Evolutionary conservation across 30 jellyfish, hydroid and myxozoan genomes (phyloP).

Genomic region (Catostylus mosaicus): DNA sequence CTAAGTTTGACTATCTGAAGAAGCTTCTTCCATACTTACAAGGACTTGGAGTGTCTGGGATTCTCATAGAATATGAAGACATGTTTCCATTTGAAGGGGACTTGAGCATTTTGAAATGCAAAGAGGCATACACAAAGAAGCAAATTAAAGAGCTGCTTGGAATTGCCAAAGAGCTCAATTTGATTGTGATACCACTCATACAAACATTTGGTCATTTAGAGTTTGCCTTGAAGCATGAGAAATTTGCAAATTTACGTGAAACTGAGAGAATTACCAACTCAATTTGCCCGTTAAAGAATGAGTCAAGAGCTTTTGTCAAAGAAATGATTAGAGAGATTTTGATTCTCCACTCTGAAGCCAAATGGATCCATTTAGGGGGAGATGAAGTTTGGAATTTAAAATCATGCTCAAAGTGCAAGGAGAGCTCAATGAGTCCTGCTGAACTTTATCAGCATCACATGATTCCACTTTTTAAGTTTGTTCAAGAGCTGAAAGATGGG

Average conservation of each 20-base stretch:
- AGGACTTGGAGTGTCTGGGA: constrained; percentile 79
- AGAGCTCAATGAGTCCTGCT: constrained; percentile 44
- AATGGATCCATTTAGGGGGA: constrained; percentile 95
- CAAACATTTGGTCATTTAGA: constrained; percentile 98
- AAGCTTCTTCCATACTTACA: constrained; percentile 57
- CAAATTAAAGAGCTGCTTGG: constrained; percentile 56
- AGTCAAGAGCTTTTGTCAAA: constrained; percentile 51
- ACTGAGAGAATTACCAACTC: constrained; percentile 64
- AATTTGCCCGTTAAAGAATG: constrained; percentile 78
- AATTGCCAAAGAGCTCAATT: constrained; percentile 63
- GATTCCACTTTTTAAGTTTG: constrained; percentile 70
- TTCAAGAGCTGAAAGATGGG: constrained; percentile 33
- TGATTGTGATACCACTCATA: constrained; percentile 78
- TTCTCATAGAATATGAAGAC: constrained; percentile 91
- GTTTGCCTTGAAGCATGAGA: constrained; percentile 85
- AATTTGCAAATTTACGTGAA: constrained; percentile 74
- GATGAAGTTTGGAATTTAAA: constrained; percentile 95
- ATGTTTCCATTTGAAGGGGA: constrained; percentile 85
- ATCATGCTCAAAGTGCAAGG: constrained; percentile 77
- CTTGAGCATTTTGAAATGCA: constrained; percentile 46
- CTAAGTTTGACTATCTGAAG: constrained; percentile 66
- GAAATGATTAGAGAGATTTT: constrained; percentile 59
- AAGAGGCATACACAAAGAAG: constrained; percentile 77
- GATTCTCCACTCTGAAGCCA: constrained; percentile 70
- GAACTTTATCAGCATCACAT: constrained; percentile 78